These are phyloP conservation scores for Protobothrops mucrosquamatus DNA, from an alignment of 2,113 vertebrate species.

Conservation along the genomic window DNA sequence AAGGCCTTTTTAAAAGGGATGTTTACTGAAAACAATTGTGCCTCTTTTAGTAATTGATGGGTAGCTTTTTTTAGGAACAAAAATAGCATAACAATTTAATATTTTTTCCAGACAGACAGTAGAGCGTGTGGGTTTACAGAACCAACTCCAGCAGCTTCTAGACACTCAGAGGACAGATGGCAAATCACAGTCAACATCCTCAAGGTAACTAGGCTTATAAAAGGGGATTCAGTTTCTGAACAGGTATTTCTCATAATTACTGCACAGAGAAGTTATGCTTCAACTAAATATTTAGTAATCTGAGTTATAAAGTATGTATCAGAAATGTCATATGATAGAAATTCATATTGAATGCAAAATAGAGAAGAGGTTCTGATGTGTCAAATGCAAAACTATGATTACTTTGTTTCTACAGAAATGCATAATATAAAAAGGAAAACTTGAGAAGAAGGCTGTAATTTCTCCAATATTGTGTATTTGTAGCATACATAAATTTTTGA, in stretches of 20 bases:
- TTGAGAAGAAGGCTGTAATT: background rate
- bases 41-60: background rate
- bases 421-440: background rate
- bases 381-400: background rate
- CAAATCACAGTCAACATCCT: slow-evolving; percentile 74
- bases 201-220: slow-evolving; percentile 74
- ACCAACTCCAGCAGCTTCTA: slow-evolving; percentile 87
- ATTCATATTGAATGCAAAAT: background rate
- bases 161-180: slow-evolving; percentile 78
- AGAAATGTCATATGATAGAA: background rate
- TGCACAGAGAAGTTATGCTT: slow-evolving; percentile 6
- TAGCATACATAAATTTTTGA: background rate
- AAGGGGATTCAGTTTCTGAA: slow-evolving; percentile 4
- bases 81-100: slow-evolving; percentile 8
- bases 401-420: background rate
- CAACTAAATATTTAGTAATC: background rate
- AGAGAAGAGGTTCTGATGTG: background rate
- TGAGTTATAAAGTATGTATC: background rate
- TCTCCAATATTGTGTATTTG: background rate
- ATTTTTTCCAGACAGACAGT: slow-evolving; percentile 81
- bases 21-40: background rate
- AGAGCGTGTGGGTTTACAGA: slow-evolving; percentile 85
- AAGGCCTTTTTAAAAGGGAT: background rate
- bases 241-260: background rate
- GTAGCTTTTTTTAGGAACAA: slow-evolving; percentile 9